Evolutionary conservation across 2,113 vertebrate species (phyloP), one percentile per base, ranked within the genome.

Genomic region (Psophia crepitans): DNA sequence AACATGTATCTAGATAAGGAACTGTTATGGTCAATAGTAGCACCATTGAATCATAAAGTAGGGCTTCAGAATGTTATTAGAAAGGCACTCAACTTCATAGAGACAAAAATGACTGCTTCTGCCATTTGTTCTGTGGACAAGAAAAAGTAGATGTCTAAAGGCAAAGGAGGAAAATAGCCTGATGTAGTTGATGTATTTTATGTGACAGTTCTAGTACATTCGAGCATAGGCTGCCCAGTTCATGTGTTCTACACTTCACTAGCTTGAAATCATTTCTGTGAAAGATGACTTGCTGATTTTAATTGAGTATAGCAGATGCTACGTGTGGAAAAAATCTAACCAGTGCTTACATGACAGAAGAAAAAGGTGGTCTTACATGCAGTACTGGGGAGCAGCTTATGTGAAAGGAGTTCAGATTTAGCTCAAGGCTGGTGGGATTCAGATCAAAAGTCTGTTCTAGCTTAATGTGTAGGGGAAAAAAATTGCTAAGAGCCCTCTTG

Each of bases 221-320:
- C 11, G 35, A 92, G 84, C 69, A 87, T 87, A 95, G 95, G 93
- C 91, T 92, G 92, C 87, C 94, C 74, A 96, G 97, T 96, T 97
- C 95, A 92, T 90, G 96, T 91, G 93, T 95, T 89, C 96, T 96
- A 96, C 89, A 93, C 84, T 98, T 96, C 95, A 96, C 91, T 97
- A 94, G 91, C 96, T 97, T 97, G 96, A 98, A 98, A 91, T 97
- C 46, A 98, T 98, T 97, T 96, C 88, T 81, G 27, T 83, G 95
- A 97, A 97, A 94, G 94, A 90, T 96, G 96, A 90, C 84, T 97
- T 96, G 79, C 92, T 97, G 97, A 96, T 96, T 94, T 95, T 93
- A 84, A 96, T 94, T 86, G 89, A 97, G 91, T 96, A 90, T 95
- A 94, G 85, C 92, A 96, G 94, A 89, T 95, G 89, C 64, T 89